Evolutionary conservation across 2,888 invertebrate species (phyloP).

Genomic region (Chrysolina oricalcia): DNA sequence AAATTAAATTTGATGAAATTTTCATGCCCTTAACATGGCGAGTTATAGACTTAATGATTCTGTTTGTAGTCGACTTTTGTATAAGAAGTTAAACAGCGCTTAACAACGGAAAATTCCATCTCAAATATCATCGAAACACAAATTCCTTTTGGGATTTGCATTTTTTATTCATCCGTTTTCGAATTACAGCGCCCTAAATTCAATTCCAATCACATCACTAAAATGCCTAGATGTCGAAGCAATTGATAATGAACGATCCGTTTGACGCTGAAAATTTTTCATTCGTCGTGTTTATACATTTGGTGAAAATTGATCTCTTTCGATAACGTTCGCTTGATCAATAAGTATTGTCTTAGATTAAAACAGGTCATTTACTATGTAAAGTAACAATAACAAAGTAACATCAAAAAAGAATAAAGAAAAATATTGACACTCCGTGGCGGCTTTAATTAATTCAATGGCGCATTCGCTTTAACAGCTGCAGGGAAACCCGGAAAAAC

Average conservation of each 20-base stretch:
- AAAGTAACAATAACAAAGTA: no score
- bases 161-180: background rate
- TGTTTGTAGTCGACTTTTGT: slow-evolving; percentile 5
- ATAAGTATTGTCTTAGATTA: no score
- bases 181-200: background rate
- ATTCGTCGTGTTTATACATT: no score
- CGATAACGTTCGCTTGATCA: no score
- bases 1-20: slow-evolving; percentile 20
- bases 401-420: no score
- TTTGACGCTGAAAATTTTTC: no score
- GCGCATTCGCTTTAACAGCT: no score
- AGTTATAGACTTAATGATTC: slow-evolving; percentile 5
- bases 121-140: background rate
- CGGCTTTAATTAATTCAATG: no score
- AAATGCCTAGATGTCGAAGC: background rate
- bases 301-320: no score
- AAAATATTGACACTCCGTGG: no score
- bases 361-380: no score
- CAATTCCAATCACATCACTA: background rate
- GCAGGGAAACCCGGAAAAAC: no score
- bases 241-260: background rate
- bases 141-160: background rate
- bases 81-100: background rate
- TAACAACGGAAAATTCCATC: slow-evolving; percentile 10
- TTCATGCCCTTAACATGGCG: slow-evolving; percentile 10